phyloP scores from a whole-genome alignment of 1,140 invertebrate species.

The Macrocentrus cingulum region DNA sequence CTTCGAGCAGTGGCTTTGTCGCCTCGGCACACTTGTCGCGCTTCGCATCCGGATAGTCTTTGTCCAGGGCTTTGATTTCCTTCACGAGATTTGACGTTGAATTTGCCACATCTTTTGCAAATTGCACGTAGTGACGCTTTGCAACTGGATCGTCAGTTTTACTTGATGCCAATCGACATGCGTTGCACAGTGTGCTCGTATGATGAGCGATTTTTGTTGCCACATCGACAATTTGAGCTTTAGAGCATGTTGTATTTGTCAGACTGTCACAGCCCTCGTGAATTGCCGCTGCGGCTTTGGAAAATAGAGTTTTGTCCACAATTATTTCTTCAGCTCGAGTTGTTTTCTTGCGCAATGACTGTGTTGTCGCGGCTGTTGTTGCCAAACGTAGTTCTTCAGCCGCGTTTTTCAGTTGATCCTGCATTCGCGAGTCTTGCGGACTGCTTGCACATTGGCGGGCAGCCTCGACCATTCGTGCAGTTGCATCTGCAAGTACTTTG shows the following conservation, averaged over 20 bases:
- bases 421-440: constrained; percentile 81
- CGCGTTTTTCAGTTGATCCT: constrained; percentile 80
- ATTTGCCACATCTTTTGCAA: constrained; percentile 96
- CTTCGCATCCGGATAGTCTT: constrained; percentile 77
- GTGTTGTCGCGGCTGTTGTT: constrained; percentile 80
- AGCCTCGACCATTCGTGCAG: constrained; percentile 93
- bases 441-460: constrained; percentile 87
- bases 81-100: constrained; percentile 92
- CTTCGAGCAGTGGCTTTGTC: constrained; percentile 83
- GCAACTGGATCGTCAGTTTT: constrained; percentile 91
- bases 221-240: constrained; percentile 84
- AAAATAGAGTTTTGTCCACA: constrained; percentile 88
- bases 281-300: constrained; percentile 86
- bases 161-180: constrained; percentile 88
- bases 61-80: constrained; percentile 90
- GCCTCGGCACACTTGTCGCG: constrained; percentile 76
- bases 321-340: constrained; percentile 78
- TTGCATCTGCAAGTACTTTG: constrained; percentile 93
- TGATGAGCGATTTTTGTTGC: constrained; percentile 95
- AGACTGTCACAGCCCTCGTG: constrained; percentile 83
- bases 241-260: constrained; percentile 73
- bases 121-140: constrained; percentile 95
- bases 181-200: constrained; percentile 92
- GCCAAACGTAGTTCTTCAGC: constrained; percentile 90
- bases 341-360: constrained; percentile 76